Conservation (phyloP, 1,140 invertebrate genomes). For the Tetragnatha versicolor region DNA sequence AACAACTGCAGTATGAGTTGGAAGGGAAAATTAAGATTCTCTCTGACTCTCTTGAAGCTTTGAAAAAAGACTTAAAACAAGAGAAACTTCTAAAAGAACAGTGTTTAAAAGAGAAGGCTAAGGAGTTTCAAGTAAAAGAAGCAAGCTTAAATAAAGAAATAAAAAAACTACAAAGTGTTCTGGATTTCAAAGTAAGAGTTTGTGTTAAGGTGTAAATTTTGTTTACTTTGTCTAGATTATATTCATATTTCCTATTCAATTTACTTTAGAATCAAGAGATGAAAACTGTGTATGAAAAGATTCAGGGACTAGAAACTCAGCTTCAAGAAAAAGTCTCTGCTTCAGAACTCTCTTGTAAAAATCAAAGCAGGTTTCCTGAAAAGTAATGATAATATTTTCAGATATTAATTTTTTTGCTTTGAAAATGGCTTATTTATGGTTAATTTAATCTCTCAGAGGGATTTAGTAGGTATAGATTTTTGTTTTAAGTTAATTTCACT, state of each 20-base stretch:
- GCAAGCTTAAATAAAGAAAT: conserved; percentile 33
- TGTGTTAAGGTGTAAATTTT: background rate
- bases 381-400: background rate
- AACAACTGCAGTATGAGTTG: conserved; percentile 35
- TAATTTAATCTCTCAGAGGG: no score
- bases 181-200: conserved; percentile 43
- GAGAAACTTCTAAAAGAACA: conserved; percentile 27
- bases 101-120: conserved; percentile 1
- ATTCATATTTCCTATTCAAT: background rate
- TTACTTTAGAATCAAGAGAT: conserved; percentile 46
- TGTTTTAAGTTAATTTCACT: no score
- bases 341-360: no score
- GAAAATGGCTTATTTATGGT: no score
- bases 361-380: background rate
- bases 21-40: conserved; percentile 49
- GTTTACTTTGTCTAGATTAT: background rate
- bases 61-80: conserved; percentile 18
- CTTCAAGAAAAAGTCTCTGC: conserved; percentile 30
- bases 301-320: conserved; percentile 1
- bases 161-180: conserved; percentile 20
- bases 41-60: background rate
- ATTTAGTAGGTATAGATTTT: no score
- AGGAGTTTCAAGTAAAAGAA: conserved; percentile 21
- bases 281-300: conserved; percentile 38
- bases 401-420: background rate